Evolutionary conservation across 1,140 invertebrate genomes (phyloP).

Genomic region (Zaprionus lachaisei): DNA sequence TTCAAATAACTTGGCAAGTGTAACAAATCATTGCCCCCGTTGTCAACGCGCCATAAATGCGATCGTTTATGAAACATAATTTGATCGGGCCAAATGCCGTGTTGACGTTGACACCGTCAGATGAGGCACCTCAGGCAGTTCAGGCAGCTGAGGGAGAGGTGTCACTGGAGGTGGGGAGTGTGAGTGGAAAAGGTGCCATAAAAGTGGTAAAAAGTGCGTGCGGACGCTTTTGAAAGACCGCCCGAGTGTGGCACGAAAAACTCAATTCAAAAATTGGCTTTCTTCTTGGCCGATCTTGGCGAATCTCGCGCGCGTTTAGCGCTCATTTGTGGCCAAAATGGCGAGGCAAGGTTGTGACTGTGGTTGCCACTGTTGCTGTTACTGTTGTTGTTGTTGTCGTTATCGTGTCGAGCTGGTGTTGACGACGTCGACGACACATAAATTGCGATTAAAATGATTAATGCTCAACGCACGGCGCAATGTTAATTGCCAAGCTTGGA

Average conservation of each 20-base stretch:
- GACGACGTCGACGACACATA: conserved; percentile 80
- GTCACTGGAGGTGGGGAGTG: not conserved
- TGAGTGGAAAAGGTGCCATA: not conserved
- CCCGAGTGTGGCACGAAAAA: conserved; percentile 65
- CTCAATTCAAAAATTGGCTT: conserved; percentile 64
- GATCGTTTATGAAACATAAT: conserved; percentile 83
- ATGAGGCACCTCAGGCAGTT: not conserved
- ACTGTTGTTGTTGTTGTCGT: conserved; percentile 27
- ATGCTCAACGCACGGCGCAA: conserved; percentile 81
- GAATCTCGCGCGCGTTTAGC: conserved; percentile 64
- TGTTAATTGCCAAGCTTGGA: conserved; percentile 69
- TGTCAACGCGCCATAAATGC: conserved; percentile 72
- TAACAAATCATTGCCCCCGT: conserved; percentile 73
- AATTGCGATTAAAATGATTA: conserved; percentile 83
- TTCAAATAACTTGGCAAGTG: conserved; percentile 73
- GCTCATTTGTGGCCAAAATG: conserved; percentile 68
- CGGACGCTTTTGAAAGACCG: conserved; percentile 72
- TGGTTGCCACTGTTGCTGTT: conserved; percentile 27
- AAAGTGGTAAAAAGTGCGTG: conserved; percentile 41
- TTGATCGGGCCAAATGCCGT: conserved; percentile 76
- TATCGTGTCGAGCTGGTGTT: conserved; percentile 68
- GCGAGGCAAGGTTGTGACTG: conserved; percentile 22
- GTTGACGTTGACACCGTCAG: conserved; percentile 63
- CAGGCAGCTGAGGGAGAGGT: not conserved
- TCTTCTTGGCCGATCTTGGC: conserved; percentile 54